Evolutionary conservation across 2,797 vertebrate species (phyloP), one percentile per base, ranked within the genome.

Genomic region (Epinephelus awoara): DNA sequence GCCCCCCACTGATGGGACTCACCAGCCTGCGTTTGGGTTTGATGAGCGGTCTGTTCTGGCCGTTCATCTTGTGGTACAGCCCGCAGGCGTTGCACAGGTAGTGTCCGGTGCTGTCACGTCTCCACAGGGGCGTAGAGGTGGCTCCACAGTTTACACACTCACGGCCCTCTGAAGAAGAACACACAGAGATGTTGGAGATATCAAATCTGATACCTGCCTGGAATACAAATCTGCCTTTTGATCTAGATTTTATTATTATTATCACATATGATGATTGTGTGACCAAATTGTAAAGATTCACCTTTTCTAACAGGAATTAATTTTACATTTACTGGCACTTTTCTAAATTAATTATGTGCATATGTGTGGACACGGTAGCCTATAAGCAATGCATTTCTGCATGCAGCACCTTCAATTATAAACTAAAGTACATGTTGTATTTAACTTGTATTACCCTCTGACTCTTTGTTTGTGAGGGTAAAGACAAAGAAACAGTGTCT

Each of bases 41-140:
- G 95, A 99, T 99, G 84, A 99, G 98, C 0, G 98, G 98, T 95
- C 98, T 94, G 95, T 99, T 99, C 94, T 98, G 98, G 76, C 98
- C 98, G 3, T 99, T 99, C 98, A 99, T 99, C 96, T 99, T 99
- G 95, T 99, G 98, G 94, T 99, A 99, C 67, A 99, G 96, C 67
- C 98, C 98, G 29, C 98, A 99, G 90, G 98, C 98, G 13, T 99
- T 99, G 92, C 98, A 99, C 92, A 99, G 96, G 93, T 99, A 99
- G 93, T 99, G 98, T 58, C 98, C 98, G 0, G 98, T 99, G 88
- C 97, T 98, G 76, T 99, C 98, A 62, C 98, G 96, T 89, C 98
- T 96, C 98, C 98, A 99, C 87, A 99, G 95, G 76, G 98, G 98
- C 18, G 98, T 99, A 2, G 98, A 97, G 1, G 98, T 99, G 74